Evolutionary conservation across 2,797 vertebrate genomes (phyloP), one percentile per base, ranked within the genome.

Genomic region (Pseudochaenichthys georgianus): DNA sequence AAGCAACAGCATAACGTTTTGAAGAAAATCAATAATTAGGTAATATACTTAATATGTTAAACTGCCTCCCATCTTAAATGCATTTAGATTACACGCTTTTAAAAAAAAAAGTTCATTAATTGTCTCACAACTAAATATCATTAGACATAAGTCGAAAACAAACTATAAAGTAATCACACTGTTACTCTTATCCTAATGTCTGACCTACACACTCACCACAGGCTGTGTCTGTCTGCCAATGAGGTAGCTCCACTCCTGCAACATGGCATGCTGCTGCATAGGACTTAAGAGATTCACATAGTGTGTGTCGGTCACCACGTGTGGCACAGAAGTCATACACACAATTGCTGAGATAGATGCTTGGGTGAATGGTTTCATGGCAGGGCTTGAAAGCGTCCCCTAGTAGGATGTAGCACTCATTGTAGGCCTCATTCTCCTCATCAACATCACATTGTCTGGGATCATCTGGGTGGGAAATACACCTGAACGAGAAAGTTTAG

Each of bases 301-400:
- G 78, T 57, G 93, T 94, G 28, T 78, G 45, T 12, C 54, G 77
- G 76, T 94, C 82, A 5, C 96, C 95, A 0, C 78, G 84, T 3
- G 94, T 94, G 52, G 89, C 91, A 78, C 96, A 97, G 19, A 95
- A 91, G 82, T 97, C 96, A 15, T 91, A 94, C 34, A 95, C 88
- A 59, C 96, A 97, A 64, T 95, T 96, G 28, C 81, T 89, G 4
- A 95, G 84, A 61, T 95, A 96, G 31, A 85, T 84, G 64, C 88
- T 90, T 1, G 96, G 95, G 19, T 94, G 93, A 73, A 96, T 53
- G n/a, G 77, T 45, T 79, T 87, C 89, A 78, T 96, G 95, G 77
- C 96, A 97, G 13, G 70, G n/a, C 46, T 51, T 80, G 75, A 97
- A 97, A 48, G 81, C 75, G 0, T 94, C 94, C 3, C 41, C 73